Base-by-base conservation (phyloP, 2,888 invertebrate species). In the Pomacea canaliculata region DNA sequence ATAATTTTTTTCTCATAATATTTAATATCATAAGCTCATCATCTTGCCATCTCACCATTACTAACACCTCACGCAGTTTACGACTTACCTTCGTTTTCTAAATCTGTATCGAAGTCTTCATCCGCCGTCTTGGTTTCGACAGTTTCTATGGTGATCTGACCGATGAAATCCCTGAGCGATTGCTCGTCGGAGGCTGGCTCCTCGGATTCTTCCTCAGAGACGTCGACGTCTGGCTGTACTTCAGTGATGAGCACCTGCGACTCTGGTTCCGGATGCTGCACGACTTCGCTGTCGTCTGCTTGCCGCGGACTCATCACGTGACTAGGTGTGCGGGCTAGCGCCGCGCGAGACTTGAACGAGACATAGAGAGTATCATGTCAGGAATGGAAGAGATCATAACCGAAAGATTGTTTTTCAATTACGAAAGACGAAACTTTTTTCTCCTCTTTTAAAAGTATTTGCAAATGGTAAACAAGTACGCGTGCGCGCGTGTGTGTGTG, bases 71-170 rank as follows among this genome's bases (percentile, higher is more conserved):
- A 7, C 12, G 51, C 51, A 16, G 51, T 10, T 16, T 56, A 56
- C 51, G 19, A 59, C 72, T 68, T 70, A 80, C 80, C 79, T n/a
- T 68, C 76, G 49, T 63, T 62, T 9, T 79, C 80, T 60, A 80
- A 51, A 70, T 80, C 80, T 10, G 80, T 80, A 60, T 80, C 80
- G 60, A 76, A 80, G n/a, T 79, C 77, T 69, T 76, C 80, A 19
- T 77, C 79, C 19, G 73, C 59, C 9, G 70, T 65, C 49, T 71
- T 48, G 10, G 23, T 68, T 23, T 69, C 76, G 10, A 74, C 74
- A 12, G 71, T 70, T 46, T 76, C 74, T 1, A 65, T 27, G 46
- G 46, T 67, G 19, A 62, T 71, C 10, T n/a, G 73, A 46, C 62
- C 74, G 12, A 60, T 60, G n/a, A 67, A 46, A 49, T 69, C 63